Evolutionary conservation across 2,113 vertebrate species (phyloP).

Genomic region (Myrmophylax atrothorax): DNA sequence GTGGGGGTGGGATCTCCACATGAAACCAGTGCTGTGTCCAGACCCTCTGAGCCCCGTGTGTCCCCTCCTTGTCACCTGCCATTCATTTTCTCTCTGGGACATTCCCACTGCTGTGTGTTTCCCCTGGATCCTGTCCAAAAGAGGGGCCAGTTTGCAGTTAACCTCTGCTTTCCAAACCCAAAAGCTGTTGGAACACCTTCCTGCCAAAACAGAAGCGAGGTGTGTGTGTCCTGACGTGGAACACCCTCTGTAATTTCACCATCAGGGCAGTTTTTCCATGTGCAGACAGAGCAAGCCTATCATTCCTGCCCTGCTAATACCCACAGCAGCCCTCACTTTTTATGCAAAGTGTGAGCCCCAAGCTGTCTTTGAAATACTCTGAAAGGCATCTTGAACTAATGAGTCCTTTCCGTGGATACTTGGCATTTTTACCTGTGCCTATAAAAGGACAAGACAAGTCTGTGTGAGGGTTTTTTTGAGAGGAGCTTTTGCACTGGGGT

Average conservation of each 20-base stretch:
- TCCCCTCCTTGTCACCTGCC: neutral
- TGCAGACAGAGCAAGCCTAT: neutral
- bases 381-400: conserved; percentile 28
- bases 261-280: neutral
- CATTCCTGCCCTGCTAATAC: conserved; percentile 24
- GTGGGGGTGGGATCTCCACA: neutral
- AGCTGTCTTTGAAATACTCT: neutral
- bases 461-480: neutral
- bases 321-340: conserved; percentile 1
- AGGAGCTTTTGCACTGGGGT: neutral
- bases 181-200: neutral
- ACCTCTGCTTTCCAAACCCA: neutral
- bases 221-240: neutral
- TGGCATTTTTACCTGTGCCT: conserved; percentile 22
- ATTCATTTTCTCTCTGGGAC: neutral
- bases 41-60: neutral
- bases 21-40: fast-evolving
- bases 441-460: neutral
- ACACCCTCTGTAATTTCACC: conserved; percentile 13
- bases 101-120: neutral
- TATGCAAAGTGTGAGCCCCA: conserved; percentile 23
- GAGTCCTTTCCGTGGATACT: neutral
- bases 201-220: neutral
- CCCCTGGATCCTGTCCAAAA: neutral
- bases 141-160: neutral